phyloP scores from a whole-genome alignment of 2,113 vertebrate genomes.

The Prinia subflava region DNA sequence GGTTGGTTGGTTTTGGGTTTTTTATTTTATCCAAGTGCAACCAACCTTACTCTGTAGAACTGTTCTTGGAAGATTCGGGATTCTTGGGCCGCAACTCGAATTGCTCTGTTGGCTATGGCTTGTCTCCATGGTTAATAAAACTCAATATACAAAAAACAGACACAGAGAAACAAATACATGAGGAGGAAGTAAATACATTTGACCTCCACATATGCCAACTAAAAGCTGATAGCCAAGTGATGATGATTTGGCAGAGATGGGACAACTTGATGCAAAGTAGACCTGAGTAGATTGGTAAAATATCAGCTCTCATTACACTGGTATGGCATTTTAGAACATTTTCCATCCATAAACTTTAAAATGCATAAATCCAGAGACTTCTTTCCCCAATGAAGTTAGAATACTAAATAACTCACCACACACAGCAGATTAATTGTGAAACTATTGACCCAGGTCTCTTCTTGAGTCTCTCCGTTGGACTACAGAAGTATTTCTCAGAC shows the following conservation, averaged over 20 bases:
- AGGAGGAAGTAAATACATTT: neutral
- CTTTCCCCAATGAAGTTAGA: neutral
- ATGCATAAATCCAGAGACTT: neutral
- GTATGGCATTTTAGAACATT: neutral
- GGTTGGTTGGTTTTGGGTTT: neutral
- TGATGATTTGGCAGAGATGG: neutral
- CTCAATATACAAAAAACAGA: neutral
- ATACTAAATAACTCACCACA: neutral
- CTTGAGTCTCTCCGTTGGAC: neutral
- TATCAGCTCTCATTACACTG: neutral
- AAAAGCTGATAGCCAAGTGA: neutral
- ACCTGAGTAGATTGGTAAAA: neutral
- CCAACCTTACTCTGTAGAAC: neutral
- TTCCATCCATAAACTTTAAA: neutral
- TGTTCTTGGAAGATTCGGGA: neutral
- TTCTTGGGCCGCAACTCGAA: neutral
- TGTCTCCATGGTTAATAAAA: neutral
- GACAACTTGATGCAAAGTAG: neutral
- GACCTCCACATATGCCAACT: neutral
- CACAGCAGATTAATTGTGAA: neutral
- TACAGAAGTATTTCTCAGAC: neutral
- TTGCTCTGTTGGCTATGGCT: neutral
- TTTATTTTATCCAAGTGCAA: neutral
- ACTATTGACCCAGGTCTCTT: neutral
- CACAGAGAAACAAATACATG: neutral